phyloP scores from a whole-genome alignment of 2,888 invertebrate genomes.

The Drosophila koepferae region DNA sequence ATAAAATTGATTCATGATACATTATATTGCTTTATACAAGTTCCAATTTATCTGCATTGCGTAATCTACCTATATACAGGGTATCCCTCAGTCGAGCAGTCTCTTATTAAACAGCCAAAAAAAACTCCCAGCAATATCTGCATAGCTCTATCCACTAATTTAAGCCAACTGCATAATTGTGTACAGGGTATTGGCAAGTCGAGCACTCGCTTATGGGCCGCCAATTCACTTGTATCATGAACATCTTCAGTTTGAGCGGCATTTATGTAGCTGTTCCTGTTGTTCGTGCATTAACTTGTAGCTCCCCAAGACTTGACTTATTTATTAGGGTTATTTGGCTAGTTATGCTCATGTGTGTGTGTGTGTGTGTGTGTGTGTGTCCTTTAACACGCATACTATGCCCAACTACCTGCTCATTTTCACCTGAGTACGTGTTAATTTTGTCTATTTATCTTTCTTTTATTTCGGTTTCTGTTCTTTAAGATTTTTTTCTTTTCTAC shows the following conservation, averaged over 20 bases:
- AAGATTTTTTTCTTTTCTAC: background rate
- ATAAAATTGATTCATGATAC: too few species aligned
- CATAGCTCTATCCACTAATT: too few species aligned
- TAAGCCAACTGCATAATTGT: background rate
- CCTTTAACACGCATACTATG: slow-evolving; percentile 44
- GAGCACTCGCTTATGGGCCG: too few species aligned
- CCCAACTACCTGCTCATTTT: slow-evolving; percentile 72
- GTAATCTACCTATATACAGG: background rate
- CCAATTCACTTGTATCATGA: slow-evolving; percentile 19
- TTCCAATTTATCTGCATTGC: too few species aligned
- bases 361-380: slow-evolving; percentile 26
- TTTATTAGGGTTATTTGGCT: slow-evolving; percentile 77
- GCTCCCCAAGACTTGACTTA: slow-evolving; percentile 67
- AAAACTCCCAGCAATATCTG: background rate
- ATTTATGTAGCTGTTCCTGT: slow-evolving; percentile 20
- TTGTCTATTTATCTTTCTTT: slow-evolving; percentile 68
- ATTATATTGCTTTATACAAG: too few species aligned
- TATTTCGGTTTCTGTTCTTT: slow-evolving; percentile 36
- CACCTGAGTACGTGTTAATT: slow-evolving; percentile 79
- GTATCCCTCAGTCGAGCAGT: background rate
- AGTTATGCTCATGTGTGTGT: slow-evolving; percentile 18
- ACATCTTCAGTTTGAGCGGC: slow-evolving; percentile 51
- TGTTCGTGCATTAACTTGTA: slow-evolving; percentile 45
- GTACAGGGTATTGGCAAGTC: slow-evolving; percentile 1
- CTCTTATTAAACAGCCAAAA: background rate